Evolutionary conservation across 1,140 invertebrate species (phyloP).

Genomic region (Drosophila pseudoobscura): DNA sequence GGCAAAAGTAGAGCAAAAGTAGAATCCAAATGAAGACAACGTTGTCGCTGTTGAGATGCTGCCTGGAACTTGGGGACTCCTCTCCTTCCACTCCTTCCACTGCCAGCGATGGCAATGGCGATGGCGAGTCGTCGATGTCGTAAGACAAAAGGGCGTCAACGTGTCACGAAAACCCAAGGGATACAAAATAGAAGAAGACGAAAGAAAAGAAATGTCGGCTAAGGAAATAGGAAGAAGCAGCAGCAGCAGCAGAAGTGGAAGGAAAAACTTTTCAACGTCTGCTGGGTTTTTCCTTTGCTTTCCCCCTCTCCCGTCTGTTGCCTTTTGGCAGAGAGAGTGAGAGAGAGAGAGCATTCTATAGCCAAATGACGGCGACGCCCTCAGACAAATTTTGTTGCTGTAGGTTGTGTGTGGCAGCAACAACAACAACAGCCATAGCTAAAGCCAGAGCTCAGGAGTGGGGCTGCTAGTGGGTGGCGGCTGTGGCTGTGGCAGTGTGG

Average conservation of each 20-base stretch:
- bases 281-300: too few relatives aligned
- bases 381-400: slow-evolving; percentile 78
- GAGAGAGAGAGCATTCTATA: slow-evolving; percentile 12
- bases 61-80: background rate
- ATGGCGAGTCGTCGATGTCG: slow-evolving; percentile 35
- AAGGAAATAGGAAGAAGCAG: slow-evolving; percentile 24
- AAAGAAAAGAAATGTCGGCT: slow-evolving; percentile 21
- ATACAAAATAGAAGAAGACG: background rate
- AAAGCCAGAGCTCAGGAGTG: slow-evolving; percentile 12
- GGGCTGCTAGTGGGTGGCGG: background rate
- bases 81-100: background rate
- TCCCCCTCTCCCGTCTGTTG: too few relatives aligned
- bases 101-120: slow-evolving; percentile 1
- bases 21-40: too few relatives aligned
- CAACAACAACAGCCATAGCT: slow-evolving; percentile 12
- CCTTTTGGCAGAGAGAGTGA: slow-evolving; percentile 9
- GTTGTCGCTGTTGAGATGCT: too few relatives aligned
- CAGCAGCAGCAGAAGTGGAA: slow-evolving; percentile 33
- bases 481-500: background rate
- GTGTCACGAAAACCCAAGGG: background rate
- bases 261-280: slow-evolving; percentile 18
- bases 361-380: slow-evolving; percentile 62
- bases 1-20: too few relatives aligned
- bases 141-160: slow-evolving; percentile 55
- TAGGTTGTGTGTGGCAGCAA: slow-evolving; percentile 68